Evolutionary conservation across 2,797 vertebrate species (phyloP).

Genomic region (Peromyscus melanophrys): DNA sequence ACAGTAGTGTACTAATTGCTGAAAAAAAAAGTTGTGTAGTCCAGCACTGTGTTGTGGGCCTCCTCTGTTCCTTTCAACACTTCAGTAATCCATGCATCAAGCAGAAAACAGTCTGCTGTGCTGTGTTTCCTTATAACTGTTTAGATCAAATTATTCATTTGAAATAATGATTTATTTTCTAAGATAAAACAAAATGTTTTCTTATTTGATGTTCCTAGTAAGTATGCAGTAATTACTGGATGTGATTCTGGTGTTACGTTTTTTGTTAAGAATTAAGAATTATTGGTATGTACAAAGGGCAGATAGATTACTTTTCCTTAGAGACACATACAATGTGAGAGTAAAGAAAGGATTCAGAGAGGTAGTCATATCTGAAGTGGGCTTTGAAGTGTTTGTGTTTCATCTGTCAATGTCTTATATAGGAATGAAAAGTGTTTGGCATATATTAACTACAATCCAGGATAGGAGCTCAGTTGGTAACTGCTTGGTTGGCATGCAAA

Average conservation of each 20-base stretch:
- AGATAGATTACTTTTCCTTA: neutral
- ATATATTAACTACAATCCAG: neutral
- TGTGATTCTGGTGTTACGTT: neutral
- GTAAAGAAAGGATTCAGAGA: neutral
- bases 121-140: neutral
- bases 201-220: neutral
- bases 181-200: neutral
- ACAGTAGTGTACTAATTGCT: neutral
- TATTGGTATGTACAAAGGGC: neutral
- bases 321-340: neutral
- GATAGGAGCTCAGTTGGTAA: neutral
- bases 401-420: neutral
- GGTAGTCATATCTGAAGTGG: neutral
- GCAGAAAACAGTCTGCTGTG: neutral
- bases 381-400: neutral
- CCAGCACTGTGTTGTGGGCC: neutral
- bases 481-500: no score
- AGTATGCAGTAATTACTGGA: neutral
- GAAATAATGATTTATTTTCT: neutral
- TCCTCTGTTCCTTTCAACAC: neutral
- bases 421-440: neutral
- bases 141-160: neutral
- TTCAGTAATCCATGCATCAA: neutral
- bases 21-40: neutral
- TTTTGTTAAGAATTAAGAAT: neutral